phyloP scores from a whole-genome alignment of 1,140 invertebrate species.

The Spodoptera frugiperda region DNA sequence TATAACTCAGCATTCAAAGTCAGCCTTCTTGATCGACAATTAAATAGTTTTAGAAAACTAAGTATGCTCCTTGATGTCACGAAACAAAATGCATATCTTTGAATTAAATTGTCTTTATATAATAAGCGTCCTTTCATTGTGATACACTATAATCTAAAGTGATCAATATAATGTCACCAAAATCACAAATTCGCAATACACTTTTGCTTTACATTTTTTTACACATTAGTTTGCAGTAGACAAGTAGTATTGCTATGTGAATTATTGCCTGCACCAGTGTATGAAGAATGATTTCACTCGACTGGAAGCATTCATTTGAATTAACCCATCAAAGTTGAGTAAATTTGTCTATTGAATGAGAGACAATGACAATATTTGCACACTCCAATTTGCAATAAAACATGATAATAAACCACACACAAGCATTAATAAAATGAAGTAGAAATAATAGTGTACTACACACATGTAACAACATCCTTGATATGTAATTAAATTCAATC shows the following conservation, averaged over 20 bases:
- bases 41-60: constrained; percentile 20
- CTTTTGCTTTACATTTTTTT: background rate
- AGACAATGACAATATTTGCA: background rate
- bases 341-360: background rate
- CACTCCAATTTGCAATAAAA: background rate
- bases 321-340: background rate
- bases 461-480: constrained; percentile 2
- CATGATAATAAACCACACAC: background rate
- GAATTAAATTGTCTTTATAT: constrained; percentile 37
- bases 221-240: background rate
- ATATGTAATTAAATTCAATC: constrained; percentile 24
- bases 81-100: constrained; percentile 15
- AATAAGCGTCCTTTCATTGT: constrained; percentile 34
- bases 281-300: background rate
- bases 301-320: background rate
- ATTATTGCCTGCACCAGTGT: constrained; percentile 20
- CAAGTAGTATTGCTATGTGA: constrained; percentile 14
- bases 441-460: background rate
- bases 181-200: constrained; percentile 1
- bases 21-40: constrained; percentile 34
- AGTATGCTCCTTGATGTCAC: background rate
- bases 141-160: constrained; percentile 25
- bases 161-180: constrained; percentile 15
- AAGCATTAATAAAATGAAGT: too few relatives aligned
- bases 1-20: constrained; percentile 23